Evolutionary conservation across 2,888 invertebrate genomes (phyloP).

Genomic region (Drosophila subquinaria): DNA sequence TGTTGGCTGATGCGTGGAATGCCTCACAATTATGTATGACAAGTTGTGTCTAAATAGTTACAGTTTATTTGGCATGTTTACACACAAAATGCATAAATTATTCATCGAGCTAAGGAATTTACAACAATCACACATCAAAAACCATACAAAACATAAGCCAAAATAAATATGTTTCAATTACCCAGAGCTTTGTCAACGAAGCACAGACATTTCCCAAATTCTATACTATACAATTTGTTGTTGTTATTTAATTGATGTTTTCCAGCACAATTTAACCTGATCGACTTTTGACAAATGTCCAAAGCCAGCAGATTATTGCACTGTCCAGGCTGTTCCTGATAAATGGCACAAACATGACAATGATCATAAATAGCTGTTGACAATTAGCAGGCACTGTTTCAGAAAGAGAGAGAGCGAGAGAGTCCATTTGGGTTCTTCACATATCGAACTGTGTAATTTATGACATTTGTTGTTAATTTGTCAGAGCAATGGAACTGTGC

Average conservation of each 20-base stretch:
- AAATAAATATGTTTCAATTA: constrained; percentile 62
- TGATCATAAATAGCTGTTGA: constrained; percentile 47
- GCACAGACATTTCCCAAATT: constrained; percentile 19
- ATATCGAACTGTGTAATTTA: constrained; percentile 68
- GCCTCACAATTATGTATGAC: constrained; percentile 58
- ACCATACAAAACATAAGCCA: constrained; percentile 27
- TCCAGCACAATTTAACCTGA: constrained; percentile 42
- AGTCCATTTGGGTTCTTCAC: constrained; percentile 9
- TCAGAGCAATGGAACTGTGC: constrained; percentile 49
- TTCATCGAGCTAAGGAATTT: constrained; percentile 31
- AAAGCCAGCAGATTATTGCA: constrained; percentile 24
- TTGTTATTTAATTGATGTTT: constrained; percentile 59
- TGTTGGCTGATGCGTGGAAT: constrained; percentile 27
- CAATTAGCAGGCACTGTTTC: constrained; percentile 49
- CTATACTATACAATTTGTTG: constrained; percentile 5
- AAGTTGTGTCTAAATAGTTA: constrained; percentile 60
- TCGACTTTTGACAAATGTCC: constrained; percentile 41
- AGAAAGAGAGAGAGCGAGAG: background rate
- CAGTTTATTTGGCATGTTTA: constrained; percentile 33
- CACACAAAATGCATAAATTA: constrained; percentile 58
- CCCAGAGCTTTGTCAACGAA: constrained; percentile 22
- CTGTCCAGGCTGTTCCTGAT: constrained; percentile 18
- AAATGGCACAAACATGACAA: constrained; percentile 41
- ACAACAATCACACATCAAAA: constrained; percentile 4
- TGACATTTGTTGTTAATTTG: constrained; percentile 78